Evolutionary conservation across 2,888 invertebrate species (phyloP), one percentile per base, ranked within the genome.

Genomic region (Tachina grossa): DNA sequence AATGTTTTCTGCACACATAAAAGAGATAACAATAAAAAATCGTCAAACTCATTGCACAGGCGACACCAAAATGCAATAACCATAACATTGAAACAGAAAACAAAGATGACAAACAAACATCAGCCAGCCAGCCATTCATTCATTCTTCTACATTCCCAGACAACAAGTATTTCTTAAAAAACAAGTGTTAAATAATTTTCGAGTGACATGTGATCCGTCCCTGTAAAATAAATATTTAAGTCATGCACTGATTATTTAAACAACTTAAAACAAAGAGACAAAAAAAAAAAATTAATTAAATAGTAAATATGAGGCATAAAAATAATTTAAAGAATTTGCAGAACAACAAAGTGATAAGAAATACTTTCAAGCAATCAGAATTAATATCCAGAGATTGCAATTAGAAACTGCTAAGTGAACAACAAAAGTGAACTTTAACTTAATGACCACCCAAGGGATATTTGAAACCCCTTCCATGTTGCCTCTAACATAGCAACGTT

Each of bases 221-320:
- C 22, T 74, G 49, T 19, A 59, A 75, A 68, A 39, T 43, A 45
- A 59, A 41, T 43, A 39, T 31, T 71, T 49, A 55, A 72, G 79
- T 43, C 51, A 85, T 63, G 85, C 85, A 85, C 85, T 80, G 72
- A 80, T 83, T 72, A 57, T 39, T 72, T n/a, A n/a, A 76, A 76
- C 43, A 76, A 3, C 31, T 45, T 14, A 2, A 43, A 74, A 13
- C 10, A 22, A 49, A 66, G 19, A 47, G 39, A 9, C 16, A 2
- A 63, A 55, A 69, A 71, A 4, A 13, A 9, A 61, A 66, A 69
- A 59, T 47, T 10, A 61, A 59, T 72, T 81, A 51, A 75, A 65
- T 45, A 51, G n/a, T 69, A 57, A 71, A 57, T 68, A 72, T 11
- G 31, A 43, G 41, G 71, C 22, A 22, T 3, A 51, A 71, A 41